Evolutionary conservation across 2,113 vertebrate species (phyloP), one percentile per base, ranked within the genome.

Genomic region (Halcyon senegalensis): DNA sequence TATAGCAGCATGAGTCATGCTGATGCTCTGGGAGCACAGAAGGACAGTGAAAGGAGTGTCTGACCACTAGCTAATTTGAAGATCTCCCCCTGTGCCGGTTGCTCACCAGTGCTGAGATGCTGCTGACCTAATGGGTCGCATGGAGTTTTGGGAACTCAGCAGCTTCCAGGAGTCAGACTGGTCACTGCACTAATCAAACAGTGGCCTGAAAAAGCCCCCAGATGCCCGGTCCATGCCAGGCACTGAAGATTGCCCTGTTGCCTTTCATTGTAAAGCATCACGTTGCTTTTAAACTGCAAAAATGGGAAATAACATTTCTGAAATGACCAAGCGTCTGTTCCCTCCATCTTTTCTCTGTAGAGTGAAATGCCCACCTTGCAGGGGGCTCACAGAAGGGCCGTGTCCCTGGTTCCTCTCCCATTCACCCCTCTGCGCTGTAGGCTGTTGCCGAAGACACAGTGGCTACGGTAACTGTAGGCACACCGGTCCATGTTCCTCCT

Each of bases 1-100:
- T 83, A 69, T 58, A 94, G 66, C 55, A 48, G 53, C 58, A n/a
- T 76, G 87, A 96, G 78, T 83, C 78, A 91, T 67, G 81, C 28
- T 56, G 78, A 79, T 19, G 67, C 67, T 53, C 64, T 41, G 56
- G 53, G 50, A 93, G 69, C 86, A 21, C 70, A 51, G 93, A 46
- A 64, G 55, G 72, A 35, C 3, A 4, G 56, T 25, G 58, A 66
- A 31, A 60, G 56, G 69, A 31, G 17, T 44, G 23, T 37, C 75
- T 92, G 87, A 53, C 50, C 87, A 68, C 35, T 39, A 64, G 66
- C 33, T 83, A 73, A 6, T 91, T 76, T 67, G 62, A 46, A 72
- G 70, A 46, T 48, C 44, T 50, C 50, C 67, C 50, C 20, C 60
- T 44, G 50, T 55, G 68, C 63, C 17, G 30, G 67, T 16, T 76